Evolutionary conservation across 2,888 invertebrate genomes (phyloP).

Genomic region (Calephelis perditalis): DNA sequence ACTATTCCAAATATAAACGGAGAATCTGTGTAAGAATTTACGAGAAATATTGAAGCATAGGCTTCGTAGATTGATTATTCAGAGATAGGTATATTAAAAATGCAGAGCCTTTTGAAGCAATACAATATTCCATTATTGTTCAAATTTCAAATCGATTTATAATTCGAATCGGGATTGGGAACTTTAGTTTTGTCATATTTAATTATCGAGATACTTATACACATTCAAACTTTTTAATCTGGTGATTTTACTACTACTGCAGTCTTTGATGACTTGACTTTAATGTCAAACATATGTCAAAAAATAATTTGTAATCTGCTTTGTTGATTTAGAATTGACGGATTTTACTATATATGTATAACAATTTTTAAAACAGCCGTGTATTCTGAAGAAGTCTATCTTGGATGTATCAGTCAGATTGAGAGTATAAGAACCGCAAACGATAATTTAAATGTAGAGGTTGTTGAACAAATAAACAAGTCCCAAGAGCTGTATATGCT

Average conservation of each 20-base stretch:
- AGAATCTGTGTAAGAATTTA: no score
- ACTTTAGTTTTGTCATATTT: no score
- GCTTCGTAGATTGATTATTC: no score
- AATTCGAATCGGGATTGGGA: background rate
- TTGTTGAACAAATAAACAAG: constrained; percentile 53
- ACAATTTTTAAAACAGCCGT: constrained; percentile 10
- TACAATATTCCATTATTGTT: background rate
- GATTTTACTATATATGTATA: background rate
- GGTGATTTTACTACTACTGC: no score
- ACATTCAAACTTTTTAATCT: no score
- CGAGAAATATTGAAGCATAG: no score
- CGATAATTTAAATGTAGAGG: constrained; percentile 49
- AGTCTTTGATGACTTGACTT: no score
- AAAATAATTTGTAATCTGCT: no score
- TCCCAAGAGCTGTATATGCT: constrained; percentile 59
- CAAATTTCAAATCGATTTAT: constrained; percentile 4
- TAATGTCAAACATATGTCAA: no score
- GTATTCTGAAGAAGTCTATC: constrained; percentile 36
- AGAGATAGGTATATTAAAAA: background rate
- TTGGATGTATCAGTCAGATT: constrained; percentile 36
- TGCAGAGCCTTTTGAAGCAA: background rate
- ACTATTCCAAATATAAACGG: no score
- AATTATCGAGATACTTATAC: no score
- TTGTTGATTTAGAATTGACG: background rate
- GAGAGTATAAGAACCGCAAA: constrained; percentile 40